Percentiles rank a stretch among this genome's conserved stretches.
Conservation (phyloP, 2,797 vertebrate species). For the Nasua narica region DNA sequence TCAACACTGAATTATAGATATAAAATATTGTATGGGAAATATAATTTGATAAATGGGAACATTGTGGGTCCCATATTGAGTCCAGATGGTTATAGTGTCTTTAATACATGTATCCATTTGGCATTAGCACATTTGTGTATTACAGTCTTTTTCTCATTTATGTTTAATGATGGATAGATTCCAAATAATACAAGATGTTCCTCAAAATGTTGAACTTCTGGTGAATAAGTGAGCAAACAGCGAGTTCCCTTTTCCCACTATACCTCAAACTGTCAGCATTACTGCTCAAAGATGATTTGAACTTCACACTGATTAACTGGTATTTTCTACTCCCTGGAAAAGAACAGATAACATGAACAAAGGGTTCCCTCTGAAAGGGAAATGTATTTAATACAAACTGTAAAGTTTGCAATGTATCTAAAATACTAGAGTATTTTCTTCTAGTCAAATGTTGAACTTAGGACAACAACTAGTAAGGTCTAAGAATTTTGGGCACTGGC, state of each 20-base stretch:
- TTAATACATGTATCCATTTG: conserved; percentile 84
- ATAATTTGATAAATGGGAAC: conserved; percentile 82
- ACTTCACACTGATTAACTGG: conserved; percentile 49
- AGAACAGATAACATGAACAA: not conserved
- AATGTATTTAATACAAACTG: not conserved
- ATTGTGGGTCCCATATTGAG: conserved; percentile 81
- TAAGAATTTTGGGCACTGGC: not conserved
- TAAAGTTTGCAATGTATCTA: not conserved
- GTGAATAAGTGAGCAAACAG: conserved; percentile 77
- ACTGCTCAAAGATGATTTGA: conserved; percentile 54
- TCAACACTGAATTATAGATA: conserved; percentile 75
- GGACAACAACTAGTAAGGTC: not conserved
- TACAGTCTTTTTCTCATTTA: conserved; percentile 81
- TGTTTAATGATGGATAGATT: conserved; percentile 84
- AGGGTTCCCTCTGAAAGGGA: not conserved
- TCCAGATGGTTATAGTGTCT: conserved; percentile 84
- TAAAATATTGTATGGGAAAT: conserved; percentile 76
- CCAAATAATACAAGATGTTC: conserved; percentile 87
- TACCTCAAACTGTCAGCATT: conserved; percentile 46
- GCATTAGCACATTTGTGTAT: conserved; percentile 81
- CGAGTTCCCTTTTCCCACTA: conserved; percentile 62
- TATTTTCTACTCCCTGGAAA: not conserved
- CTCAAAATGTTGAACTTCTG: conserved; percentile 81
- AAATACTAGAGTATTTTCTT: not conserved
- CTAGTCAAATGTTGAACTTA: not conserved